A percentile compares a stretch with the other conserved stretches of the same genome.
Conservation (phyloP, 2,888 invertebrate genomes). For the Drosophila ezoana region DNA sequence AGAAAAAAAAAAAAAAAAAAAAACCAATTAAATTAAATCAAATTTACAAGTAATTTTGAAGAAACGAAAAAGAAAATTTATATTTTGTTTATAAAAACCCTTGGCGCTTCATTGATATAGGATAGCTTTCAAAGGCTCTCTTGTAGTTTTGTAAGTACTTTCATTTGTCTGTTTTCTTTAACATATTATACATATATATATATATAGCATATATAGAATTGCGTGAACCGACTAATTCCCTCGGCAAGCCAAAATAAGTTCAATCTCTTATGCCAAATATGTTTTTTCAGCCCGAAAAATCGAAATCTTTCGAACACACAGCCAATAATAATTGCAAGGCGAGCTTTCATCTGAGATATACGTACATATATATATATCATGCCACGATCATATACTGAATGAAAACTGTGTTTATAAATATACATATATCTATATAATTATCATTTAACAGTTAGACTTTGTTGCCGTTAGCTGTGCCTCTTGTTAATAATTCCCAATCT, state of each 20-base stretch:
- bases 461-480: constrained; percentile 6
- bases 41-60: constrained; percentile 48
- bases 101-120: constrained; percentile 85
- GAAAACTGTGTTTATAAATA: constrained; percentile 48
- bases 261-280: background rate
- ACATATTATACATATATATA: constrained; percentile 49
- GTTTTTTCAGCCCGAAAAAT: constrained; percentile 10
- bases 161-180: constrained; percentile 83
- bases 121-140: constrained; percentile 85
- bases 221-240: constrained; percentile 16
- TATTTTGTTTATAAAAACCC: constrained; percentile 88
- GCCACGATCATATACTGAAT: constrained; percentile 45
- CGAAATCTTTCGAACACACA: too few relatives aligned
- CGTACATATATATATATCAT: constrained; percentile 30
- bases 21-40: constrained; percentile 19
- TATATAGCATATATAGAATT: constrained; percentile 39
- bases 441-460: constrained; percentile 59
- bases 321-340: constrained; percentile 2
- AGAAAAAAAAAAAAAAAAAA: constrained; percentile 39
- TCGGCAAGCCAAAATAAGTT: constrained; percentile 9
- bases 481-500: constrained; percentile 41
- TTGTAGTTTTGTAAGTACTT: constrained; percentile 85
- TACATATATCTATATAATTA: constrained; percentile 20
- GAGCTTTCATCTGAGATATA: constrained; percentile 24
- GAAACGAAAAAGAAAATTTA: constrained; percentile 89